These are phyloP conservation scores for Drosophila macrothrix DNA, from an alignment of 2,888 invertebrate species.

Conservation along the genomic window DNA sequence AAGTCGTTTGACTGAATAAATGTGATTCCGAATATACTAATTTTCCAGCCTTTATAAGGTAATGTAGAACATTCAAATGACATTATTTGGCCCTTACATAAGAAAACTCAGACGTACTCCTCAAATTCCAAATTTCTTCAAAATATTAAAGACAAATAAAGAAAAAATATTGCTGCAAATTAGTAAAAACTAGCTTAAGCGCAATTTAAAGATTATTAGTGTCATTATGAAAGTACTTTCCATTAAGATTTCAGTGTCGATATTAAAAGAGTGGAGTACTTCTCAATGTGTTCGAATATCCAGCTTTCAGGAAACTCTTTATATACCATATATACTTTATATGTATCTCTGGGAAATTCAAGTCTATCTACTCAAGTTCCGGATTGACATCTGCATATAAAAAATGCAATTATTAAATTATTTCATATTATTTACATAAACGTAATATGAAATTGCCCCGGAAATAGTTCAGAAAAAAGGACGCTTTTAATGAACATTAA, in stretches of 20 bases:
- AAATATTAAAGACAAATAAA: not conserved
- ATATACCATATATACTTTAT: constrained; percentile 11
- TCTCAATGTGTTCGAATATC: constrained; percentile 44
- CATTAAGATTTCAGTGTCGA: not conserved
- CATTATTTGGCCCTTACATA: no score
- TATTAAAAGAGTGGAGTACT: constrained; percentile 10
- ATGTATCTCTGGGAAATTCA: not conserved
- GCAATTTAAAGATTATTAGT: not conserved
- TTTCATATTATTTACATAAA: no score
- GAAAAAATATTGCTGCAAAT: no score
- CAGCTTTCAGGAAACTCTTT: constrained; percentile 51
- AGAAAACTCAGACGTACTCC: no score
- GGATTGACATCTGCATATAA: constrained; percentile 3
- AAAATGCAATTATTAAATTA: constrained; percentile 4
- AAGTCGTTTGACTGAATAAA: no score
- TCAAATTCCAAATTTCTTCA: not conserved
- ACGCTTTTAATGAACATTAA: not conserved
- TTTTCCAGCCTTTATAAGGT: no score
- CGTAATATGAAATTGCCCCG: not conserved
- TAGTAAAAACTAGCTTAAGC: not conserved
- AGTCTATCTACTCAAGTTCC: constrained; percentile 6
- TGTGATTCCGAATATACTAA: no score
- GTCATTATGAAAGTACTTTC: not conserved
- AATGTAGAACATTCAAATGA: no score
- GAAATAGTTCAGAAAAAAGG: not conserved